A percentile compares a stretch with the other conserved stretches of the same genome.
Evolutionary conservation across 2,113 vertebrate genomes (phyloP).

Genomic region (Myanophis thanlyinensis): DNA sequence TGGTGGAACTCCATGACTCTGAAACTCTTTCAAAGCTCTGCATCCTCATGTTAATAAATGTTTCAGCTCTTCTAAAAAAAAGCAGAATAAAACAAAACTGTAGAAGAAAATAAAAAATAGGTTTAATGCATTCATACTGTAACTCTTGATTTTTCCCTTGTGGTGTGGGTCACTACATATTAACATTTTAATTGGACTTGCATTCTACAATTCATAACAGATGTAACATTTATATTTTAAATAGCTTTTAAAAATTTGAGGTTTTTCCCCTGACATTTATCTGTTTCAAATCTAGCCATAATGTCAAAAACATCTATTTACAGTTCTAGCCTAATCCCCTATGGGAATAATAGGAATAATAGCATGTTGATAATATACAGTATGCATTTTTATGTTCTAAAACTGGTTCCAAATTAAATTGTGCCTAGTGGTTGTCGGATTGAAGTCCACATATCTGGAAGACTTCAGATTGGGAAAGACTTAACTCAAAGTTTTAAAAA

Average conservation of each 20-base stretch:
- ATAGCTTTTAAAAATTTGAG: background rate
- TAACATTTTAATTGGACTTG: background rate
- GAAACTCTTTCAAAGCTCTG: background rate
- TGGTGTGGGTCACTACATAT: fast-evolving
- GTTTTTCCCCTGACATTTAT: background rate
- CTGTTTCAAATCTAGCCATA: background rate
- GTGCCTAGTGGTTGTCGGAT: background rate
- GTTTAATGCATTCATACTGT: background rate
- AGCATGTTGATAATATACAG: background rate
- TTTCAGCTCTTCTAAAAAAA: background rate
- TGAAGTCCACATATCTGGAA: background rate
- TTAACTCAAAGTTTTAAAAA: background rate
- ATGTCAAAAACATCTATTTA: background rate
- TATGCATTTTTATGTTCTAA: background rate
- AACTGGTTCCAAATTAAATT: background rate
- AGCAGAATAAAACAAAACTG: background rate
- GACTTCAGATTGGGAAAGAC: background rate
- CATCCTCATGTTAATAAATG: background rate
- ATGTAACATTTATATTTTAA: background rate
- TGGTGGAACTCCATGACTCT: constrained; percentile 17
- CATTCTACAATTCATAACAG: too few species aligned
- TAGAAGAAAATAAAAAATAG: background rate
- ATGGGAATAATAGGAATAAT: too few species aligned
- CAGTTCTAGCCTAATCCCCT: background rate
- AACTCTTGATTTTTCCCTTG: background rate